A percentile compares a stretch with the other conserved stretches of the same genome.
These are phyloP conservation scores for Spea multiplicata DNA, from an alignment of 2,113 vertebrate species.

Conservation along the genomic window DNA sequence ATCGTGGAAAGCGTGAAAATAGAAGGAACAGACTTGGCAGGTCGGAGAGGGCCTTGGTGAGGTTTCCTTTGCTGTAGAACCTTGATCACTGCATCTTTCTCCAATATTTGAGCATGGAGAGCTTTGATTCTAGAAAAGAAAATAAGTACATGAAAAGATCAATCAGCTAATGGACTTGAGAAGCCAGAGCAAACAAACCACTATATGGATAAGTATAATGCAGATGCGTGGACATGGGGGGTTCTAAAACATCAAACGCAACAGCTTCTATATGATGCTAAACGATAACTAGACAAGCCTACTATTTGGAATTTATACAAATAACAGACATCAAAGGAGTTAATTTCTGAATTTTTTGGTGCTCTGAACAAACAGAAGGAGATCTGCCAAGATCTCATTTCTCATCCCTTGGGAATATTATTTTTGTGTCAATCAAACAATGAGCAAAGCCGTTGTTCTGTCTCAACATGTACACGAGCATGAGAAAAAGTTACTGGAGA, in stretches of 20 bases:
- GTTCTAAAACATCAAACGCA: not conserved
- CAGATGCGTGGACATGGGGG: not conserved
- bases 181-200: not conserved
- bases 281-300: not conserved
- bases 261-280: not conserved
- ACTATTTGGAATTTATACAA: not conserved
- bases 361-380: not conserved
- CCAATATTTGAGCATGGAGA: slow-evolving; percentile 89
- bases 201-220: not conserved
- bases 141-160: not conserved
- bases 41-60: slow-evolving; percentile 74
- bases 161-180: not conserved
- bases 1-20: slow-evolving; percentile 56
- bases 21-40: slow-evolving; percentile 86
- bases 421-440: not conserved
- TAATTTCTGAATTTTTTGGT: not conserved
- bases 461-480: not conserved
- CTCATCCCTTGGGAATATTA: not conserved
- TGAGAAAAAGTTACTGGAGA: not conserved
- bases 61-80: slow-evolving; percentile 88
- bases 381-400: not conserved
- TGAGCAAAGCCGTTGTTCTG: not conserved
- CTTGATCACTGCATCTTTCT: slow-evolving; percentile 93
- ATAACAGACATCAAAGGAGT: not conserved
- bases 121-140: slow-evolving; percentile 76